Evolutionary conservation across 2,888 invertebrate species (phyloP).

Genomic region (Rhamnusium bicolor): DNA sequence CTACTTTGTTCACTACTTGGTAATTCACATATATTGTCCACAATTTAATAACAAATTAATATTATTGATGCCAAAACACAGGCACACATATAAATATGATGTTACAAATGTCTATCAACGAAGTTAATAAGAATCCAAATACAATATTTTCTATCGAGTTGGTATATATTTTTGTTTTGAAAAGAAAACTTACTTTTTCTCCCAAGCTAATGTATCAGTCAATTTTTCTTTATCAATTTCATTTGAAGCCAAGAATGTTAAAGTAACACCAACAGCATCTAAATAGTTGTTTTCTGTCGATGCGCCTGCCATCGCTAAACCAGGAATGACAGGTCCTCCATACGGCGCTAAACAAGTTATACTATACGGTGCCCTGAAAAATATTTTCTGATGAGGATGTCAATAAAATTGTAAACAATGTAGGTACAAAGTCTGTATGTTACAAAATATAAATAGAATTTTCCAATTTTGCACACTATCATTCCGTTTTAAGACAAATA

Average conservation of each 20-base stretch:
- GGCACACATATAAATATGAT: no score
- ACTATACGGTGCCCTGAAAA: constrained; percentile 74
- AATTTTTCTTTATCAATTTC: constrained; percentile 75
- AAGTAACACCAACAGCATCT: constrained; percentile 79
- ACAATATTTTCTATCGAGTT: not conserved
- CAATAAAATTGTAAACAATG: no score
- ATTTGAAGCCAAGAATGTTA: constrained; percentile 87
- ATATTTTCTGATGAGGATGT: not conserved
- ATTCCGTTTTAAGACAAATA: no score
- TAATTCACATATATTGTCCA: no score
- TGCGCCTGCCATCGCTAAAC: constrained; percentile 88
- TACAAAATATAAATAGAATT: no score
- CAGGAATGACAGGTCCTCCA: constrained; percentile 92
- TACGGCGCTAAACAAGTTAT: constrained; percentile 84
- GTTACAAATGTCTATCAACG: no score
- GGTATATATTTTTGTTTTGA: no score
- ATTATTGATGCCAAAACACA: no score
- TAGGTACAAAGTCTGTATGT: no score
- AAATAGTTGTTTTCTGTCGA: constrained; percentile 74
- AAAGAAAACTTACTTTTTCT: constrained; percentile 75
- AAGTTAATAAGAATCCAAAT: not conserved
- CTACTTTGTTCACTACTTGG: no score
- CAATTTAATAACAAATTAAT: no score
- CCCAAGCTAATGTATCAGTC: constrained; percentile 82
- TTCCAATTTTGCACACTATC: no score